Percentiles rank a stretch among this genome's conserved stretches.
phyloP scores from a whole-genome alignment of 2,888 invertebrate species.

The Bellardia pandia region DNA sequence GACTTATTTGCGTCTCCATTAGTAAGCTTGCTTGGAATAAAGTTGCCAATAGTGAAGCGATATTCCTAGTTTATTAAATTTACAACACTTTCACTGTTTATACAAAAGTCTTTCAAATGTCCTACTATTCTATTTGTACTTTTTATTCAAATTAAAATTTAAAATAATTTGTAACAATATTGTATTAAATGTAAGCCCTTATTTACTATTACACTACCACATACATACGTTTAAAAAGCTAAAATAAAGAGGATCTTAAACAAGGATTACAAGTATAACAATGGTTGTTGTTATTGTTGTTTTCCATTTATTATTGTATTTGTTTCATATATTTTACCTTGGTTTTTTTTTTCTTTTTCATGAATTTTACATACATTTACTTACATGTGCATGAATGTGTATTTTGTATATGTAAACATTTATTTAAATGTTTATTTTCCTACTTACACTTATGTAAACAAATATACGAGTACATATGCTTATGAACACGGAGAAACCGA shows the following conservation, averaged over 20 bases:
- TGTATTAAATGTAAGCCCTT: too few relatives aligned
- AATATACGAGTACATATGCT: not conserved
- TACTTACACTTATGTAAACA: slow-evolving; percentile 51
- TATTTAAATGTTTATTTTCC: slow-evolving; percentile 67
- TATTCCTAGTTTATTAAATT: too few relatives aligned
- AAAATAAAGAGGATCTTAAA: slow-evolving; percentile 30
- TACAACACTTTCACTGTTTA: too few relatives aligned
- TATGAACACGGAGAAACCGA: not conserved
- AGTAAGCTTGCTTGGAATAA: too few relatives aligned
- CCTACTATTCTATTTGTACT: too few relatives aligned
- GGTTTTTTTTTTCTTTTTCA: slow-evolving; percentile 10
- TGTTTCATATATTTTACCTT: slow-evolving; percentile 14
- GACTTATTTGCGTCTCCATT: too few relatives aligned
- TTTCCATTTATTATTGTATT: slow-evolving; percentile 4
- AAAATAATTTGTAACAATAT: too few relatives aligned
- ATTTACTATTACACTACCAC: not conserved
- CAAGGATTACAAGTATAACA: slow-evolving; percentile 32
- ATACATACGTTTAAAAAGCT: slow-evolving; percentile 13
- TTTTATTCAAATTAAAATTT: too few relatives aligned
- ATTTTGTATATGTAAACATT: slow-evolving; percentile 55
- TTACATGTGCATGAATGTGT: slow-evolving; percentile 29
- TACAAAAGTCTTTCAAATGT: too few relatives aligned
- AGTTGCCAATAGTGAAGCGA: too few relatives aligned
- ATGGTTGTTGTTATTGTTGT: not conserved
- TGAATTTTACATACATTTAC: slow-evolving; percentile 20